Evolutionary conservation across 2,888 invertebrate species (phyloP).

Genomic region (Macropis europaea): DNA sequence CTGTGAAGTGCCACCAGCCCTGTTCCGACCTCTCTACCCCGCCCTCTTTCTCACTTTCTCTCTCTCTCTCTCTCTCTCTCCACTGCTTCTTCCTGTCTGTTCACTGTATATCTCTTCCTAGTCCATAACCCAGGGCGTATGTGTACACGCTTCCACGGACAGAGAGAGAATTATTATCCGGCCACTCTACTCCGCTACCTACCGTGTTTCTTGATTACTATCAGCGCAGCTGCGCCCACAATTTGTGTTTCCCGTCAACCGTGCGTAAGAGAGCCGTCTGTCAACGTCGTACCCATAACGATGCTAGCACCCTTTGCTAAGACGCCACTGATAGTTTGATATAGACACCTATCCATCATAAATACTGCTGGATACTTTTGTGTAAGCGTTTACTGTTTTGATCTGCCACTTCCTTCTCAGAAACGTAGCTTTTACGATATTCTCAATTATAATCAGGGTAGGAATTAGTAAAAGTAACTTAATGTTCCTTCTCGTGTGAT

Average conservation of each 20-base stretch:
- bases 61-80: constrained; percentile 48
- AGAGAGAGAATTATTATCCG: constrained; percentile 66
- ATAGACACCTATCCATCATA: constrained; percentile 56
- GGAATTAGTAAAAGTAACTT: too few relatives aligned
- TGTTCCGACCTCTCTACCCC: constrained; percentile 32
- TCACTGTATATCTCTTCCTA: constrained; percentile 52
- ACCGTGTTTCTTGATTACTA: constrained; percentile 77
- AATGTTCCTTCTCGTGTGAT: too few relatives aligned
- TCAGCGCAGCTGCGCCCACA: constrained; percentile 78
- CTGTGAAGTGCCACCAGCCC: constrained; percentile 62
- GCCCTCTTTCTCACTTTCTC: constrained; percentile 11
- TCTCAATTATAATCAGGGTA: too few relatives aligned
- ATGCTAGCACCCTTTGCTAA: constrained; percentile 57
- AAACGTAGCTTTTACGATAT: neutral
- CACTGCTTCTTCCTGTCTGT: constrained; percentile 44
- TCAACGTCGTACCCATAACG: constrained; percentile 75
- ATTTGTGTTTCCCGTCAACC: constrained; percentile 71
- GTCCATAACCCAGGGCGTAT: constrained; percentile 52
- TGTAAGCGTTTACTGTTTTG: constrained; percentile 14
- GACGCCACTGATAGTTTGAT: constrained; percentile 61
- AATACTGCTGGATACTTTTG: constrained; percentile 28
- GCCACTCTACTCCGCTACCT: constrained; percentile 70
- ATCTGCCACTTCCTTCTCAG: neutral
- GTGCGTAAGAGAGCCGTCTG: constrained; percentile 77
- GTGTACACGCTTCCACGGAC: constrained; percentile 50